Base-by-base conservation (phyloP, 2,113 vertebrate genomes). In the Barnardius zonarius region DNA sequence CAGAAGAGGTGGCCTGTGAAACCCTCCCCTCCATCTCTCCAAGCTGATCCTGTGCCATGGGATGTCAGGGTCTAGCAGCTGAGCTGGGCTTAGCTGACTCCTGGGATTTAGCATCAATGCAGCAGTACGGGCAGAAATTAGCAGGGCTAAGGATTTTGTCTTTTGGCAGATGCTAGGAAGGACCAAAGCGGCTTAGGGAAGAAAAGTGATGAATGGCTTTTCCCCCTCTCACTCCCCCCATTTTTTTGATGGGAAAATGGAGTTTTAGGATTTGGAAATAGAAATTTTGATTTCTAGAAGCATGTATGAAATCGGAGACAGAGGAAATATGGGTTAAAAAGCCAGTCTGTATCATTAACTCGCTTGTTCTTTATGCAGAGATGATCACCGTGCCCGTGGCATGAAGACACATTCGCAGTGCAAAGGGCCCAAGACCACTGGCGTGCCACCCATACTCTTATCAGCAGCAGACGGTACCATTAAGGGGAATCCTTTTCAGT, bases 61-160 rank as follows among this genome's bases (percentile, higher is more conserved):
- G 96, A 66, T 77, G 54, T 69, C 8, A 1, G 91, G 31, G 49
- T 88, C 72, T 35, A 43, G 87, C 76, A 84, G 93, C 81, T 91
- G 87, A 89, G 90, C 83, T 0, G 5, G 77, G 91, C n/a, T 94
- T 80, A 95, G 93, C 55, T 51, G 77, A 74, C 48, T 89, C 55
- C 46, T 0, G 10, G 94, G 93, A 30, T 84, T 94, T 92, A 82
- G 61, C 0, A 1, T 61, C 1, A 11, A 20, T 35, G 76, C 0
- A 0, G 91, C 91, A 86, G 89, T 74, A 89, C 4, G 9, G 90
- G n/a, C 87, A 94, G 92, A 94, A 87, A 91, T 84, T 46, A 94
- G 61, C 77, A 14, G 66, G 48, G 64, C 10, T 57, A 69, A 78
- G 92, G 93, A 77, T 77, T 92, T 73, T 49, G 51, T 70, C 64